These are phyloP conservation scores for Heliconius nattereri DNA, from an alignment of 1,140 invertebrate species.

Conservation along the genomic window DNA sequence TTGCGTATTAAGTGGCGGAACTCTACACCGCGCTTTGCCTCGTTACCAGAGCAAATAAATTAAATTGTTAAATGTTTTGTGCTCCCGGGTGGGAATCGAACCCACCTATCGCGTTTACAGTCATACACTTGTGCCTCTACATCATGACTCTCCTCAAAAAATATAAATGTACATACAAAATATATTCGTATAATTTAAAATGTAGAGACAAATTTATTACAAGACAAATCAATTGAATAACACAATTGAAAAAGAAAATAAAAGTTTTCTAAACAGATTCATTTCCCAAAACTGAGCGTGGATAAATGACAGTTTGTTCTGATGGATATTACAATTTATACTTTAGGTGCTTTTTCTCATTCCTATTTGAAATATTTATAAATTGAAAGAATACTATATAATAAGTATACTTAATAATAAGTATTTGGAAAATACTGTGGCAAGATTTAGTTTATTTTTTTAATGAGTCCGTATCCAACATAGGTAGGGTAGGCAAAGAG, in stretches of 20 bases:
- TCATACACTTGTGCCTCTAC: too few relatives aligned
- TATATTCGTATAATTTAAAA: background rate
- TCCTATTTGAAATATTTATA: background rate
- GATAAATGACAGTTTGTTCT: constrained; percentile 2
- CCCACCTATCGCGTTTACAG: too few relatives aligned
- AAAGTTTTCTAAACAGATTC: background rate
- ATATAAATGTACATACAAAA: too few relatives aligned
- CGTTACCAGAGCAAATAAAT: too few relatives aligned
- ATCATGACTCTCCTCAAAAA: too few relatives aligned
- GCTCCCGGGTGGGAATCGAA: too few relatives aligned
- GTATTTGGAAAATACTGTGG: background rate
- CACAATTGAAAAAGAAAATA: background rate
- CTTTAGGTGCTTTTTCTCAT: background rate
- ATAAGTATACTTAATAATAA: background rate
- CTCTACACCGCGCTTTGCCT: too few relatives aligned
- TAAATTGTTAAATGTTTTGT: too few relatives aligned
- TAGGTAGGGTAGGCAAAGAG: too few relatives aligned
- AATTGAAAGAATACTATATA: background rate
- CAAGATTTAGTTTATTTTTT: too few relatives aligned
- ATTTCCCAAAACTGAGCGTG: background rate
- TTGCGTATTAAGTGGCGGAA: too few relatives aligned
- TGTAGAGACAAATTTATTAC: background rate
- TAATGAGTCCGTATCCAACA: too few relatives aligned
- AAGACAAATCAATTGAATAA: background rate
- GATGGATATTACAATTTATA: background rate